These are phyloP conservation scores for Spea hammondii DNA, from an alignment of 2,797 vertebrate genomes.

Conservation along the genomic window DNA sequence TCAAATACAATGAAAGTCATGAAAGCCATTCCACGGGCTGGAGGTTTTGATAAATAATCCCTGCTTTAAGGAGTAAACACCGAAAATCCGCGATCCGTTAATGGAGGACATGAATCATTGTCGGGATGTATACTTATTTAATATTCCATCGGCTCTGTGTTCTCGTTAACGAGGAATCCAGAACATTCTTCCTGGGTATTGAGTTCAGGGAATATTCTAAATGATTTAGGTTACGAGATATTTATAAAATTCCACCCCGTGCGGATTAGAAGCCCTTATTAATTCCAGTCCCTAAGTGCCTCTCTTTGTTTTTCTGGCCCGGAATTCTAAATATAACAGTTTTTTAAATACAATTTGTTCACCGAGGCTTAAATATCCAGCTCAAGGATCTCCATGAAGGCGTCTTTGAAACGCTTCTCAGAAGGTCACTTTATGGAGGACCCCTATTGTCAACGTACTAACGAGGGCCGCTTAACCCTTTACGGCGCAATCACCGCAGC, in stretches of 20 bases:
- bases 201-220: background rate
- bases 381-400: background rate
- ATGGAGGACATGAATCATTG: constrained; percentile 35
- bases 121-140: background rate
- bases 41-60: constrained; percentile 19
- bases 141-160: constrained; percentile 19
- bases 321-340: background rate
- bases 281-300: background rate
- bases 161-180: constrained; percentile 6
- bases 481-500: background rate
- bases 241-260: background rate
- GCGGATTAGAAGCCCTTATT: background rate
- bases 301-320: background rate
- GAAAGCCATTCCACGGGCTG: background rate
- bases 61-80: background rate
- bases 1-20: background rate
- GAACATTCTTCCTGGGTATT: constrained; percentile 1
- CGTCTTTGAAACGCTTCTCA: background rate
- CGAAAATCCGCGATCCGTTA: constrained; percentile 15
- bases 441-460: background rate
- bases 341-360: background rate
- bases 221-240: constrained; percentile 31
- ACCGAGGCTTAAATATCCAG: background rate
- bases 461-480: background rate
- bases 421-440: background rate